These are phyloP conservation scores for Contarinia nasturtii DNA, from an alignment of 1,140 invertebrate species.

Conservation along the genomic window DNA sequence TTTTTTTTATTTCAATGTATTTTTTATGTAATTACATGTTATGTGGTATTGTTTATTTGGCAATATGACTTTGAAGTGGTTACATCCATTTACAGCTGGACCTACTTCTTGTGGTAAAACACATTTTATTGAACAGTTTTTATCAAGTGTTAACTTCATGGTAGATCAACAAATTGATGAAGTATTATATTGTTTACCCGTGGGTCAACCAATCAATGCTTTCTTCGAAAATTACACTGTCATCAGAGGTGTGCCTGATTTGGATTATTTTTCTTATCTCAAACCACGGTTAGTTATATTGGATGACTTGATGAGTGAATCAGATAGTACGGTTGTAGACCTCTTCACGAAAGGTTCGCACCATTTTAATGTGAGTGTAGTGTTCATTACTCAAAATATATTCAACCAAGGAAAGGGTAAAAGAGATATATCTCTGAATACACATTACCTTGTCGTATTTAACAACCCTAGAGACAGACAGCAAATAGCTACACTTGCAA, in stretches of 20 bases:
- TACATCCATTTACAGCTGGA: too few relatives aligned
- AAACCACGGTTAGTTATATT: not conserved
- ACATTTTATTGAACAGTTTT: not conserved
- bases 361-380: constrained; percentile 1
- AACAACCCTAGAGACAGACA: not conserved
- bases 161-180: not conserved
- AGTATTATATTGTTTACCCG: not conserved
- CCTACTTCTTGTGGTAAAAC: not conserved
- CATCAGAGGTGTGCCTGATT: not conserved
- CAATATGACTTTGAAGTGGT: too few relatives aligned
- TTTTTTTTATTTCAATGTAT: too few relatives aligned
- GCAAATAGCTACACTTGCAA: not conserved
- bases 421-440: not conserved
- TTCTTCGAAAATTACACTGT: not conserved
- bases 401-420: not conserved
- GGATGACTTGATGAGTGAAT: constrained; percentile 4
- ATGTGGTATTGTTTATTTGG: too few relatives aligned
- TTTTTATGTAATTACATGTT: too few relatives aligned
- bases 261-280: not conserved
- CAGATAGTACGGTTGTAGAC: constrained; percentile 2
- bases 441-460: not conserved
- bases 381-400: constrained; percentile 1
- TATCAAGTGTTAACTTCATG: not conserved
- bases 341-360: constrained; percentile 5
- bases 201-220: not conserved